These are phyloP conservation scores for Nymphalis io DNA, from an alignment of 1,140 invertebrate genomes.

Conservation along the genomic window DNA sequence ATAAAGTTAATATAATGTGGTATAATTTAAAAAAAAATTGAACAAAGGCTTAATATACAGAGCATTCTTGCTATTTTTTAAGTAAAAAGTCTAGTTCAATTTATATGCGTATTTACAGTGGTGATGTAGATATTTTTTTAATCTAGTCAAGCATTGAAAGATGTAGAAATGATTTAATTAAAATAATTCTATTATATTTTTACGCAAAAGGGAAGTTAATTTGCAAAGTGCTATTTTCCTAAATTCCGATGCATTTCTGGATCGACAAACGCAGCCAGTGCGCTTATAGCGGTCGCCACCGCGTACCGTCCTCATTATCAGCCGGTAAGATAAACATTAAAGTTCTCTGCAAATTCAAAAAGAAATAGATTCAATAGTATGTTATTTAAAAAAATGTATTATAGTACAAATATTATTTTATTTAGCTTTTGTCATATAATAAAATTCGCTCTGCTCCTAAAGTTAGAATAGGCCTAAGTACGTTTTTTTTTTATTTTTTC, in stretches of 20 bases:
- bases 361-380: no score
- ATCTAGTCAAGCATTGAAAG: background rate
- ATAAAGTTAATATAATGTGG: conserved; percentile 6
- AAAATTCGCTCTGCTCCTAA: no score
- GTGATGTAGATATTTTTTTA: background rate
- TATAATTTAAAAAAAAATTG: conserved; percentile 7
- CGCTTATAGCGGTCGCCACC: conserved; percentile 83
- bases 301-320: conserved; percentile 80
- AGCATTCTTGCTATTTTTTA: background rate
- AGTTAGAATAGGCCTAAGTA: no score
- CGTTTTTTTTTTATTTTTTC: no score
- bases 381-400: no score
- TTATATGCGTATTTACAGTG: conserved; percentile 1
- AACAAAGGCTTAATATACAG: background rate
- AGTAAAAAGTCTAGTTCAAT: background rate
- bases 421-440: no score
- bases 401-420: no score
- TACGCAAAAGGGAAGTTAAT: conserved; percentile 13
- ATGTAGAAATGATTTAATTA: conserved; percentile 1
- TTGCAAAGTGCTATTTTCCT: conserved; percentile 6
- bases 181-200: background rate
- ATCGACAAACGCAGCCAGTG: conserved; percentile 87
- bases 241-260: conserved; percentile 85
- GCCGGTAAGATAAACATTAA: conserved; percentile 58
- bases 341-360: background rate